Percentiles rank a stretch among this genome's conserved stretches.
Evolutionary conservation across 2,797 vertebrate species (phyloP).

Genomic region (Phoeniculus purpureus): DNA sequence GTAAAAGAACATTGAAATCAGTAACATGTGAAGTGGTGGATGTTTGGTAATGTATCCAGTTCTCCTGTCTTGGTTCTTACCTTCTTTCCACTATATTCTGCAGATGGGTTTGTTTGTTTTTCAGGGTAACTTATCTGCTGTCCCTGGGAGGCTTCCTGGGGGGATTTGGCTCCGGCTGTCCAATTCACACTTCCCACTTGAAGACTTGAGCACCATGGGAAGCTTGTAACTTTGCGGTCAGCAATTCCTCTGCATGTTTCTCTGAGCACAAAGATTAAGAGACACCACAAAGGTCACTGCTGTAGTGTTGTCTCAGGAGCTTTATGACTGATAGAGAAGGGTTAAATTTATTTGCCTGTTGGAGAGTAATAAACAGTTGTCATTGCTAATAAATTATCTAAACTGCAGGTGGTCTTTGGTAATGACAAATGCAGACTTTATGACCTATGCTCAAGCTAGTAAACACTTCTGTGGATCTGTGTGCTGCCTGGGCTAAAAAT

Average conservation of each 20-base stretch:
- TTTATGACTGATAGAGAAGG: not conserved
- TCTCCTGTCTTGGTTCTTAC: not conserved
- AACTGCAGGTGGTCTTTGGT: conserved; percentile 69
- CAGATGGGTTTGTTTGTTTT: not conserved
- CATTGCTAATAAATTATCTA: conserved; percentile 62
- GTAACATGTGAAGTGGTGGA: not conserved
- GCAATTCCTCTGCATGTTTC: not conserved
- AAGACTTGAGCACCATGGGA: not conserved
- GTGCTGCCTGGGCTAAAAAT: conserved; percentile 58
- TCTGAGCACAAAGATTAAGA: not conserved
- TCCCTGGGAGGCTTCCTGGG: not conserved
- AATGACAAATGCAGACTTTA: conserved; percentile 56
- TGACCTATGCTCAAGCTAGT: conserved; percentile 63
- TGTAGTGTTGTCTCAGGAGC: not conserved
- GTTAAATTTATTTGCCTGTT: conserved; percentile 53
- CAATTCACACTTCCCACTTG: not conserved
- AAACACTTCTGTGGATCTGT: conserved; percentile 56
- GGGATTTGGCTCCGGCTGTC: not conserved
- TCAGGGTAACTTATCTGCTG: not conserved
- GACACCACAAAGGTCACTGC: not conserved
- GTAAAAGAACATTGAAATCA: not conserved
- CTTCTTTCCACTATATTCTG: not conserved
- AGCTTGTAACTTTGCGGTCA: not conserved
- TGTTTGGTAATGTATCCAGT: not conserved
- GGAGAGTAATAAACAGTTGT: conserved; percentile 48